Percentiles rank a stretch among this genome's conserved stretches.
These are phyloP conservation scores for Campylorhamphus procurvoides DNA, from an alignment of 2,113 vertebrate species.

Conservation along the genomic window DNA sequence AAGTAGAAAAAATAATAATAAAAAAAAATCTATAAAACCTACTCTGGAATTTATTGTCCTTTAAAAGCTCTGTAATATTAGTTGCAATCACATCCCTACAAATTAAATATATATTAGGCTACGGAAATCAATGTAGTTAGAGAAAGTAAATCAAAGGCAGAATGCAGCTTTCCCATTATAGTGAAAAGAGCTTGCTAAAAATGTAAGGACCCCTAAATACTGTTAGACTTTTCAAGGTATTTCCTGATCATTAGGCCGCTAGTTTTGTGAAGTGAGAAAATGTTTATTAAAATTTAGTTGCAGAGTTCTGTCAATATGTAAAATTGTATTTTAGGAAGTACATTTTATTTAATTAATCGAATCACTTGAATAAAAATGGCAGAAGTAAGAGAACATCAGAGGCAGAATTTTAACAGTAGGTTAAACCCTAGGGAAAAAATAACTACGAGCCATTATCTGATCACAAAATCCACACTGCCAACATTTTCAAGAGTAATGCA, in stretches of 20 bases:
- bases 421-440: not conserved
- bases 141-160: slow-evolving; percentile 48
- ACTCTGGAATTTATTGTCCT: slow-evolving; percentile 31
- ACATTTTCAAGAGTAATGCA: not conserved
- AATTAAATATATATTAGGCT: slow-evolving; percentile 65
- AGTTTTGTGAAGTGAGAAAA: slow-evolving; percentile 37
- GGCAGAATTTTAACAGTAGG: slow-evolving; percentile 34
- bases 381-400: slow-evolving; percentile 42
- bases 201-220: not conserved
- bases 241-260: not conserved
- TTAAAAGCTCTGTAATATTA: slow-evolving; percentile 40
- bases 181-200: slow-evolving; percentile 6
- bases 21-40: slow-evolving; percentile 21
- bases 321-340: slow-evolving; percentile 40
- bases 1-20: not conserved
- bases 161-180: not conserved
- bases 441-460: not conserved
- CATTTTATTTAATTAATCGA: slow-evolving; percentile 54
- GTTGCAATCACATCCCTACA: slow-evolving; percentile 32
- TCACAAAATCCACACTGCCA: not conserved
- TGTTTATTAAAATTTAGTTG: slow-evolving; percentile 58
- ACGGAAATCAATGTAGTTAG: slow-evolving; percentile 36
- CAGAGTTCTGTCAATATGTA: slow-evolving; percentile 26
- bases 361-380: slow-evolving; percentile 38
- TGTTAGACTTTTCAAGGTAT: slow-evolving; percentile 4